These are phyloP conservation scores for Drosophila meridionalis DNA, from an alignment of 2,888 invertebrate genomes.

Conservation along the genomic window DNA sequence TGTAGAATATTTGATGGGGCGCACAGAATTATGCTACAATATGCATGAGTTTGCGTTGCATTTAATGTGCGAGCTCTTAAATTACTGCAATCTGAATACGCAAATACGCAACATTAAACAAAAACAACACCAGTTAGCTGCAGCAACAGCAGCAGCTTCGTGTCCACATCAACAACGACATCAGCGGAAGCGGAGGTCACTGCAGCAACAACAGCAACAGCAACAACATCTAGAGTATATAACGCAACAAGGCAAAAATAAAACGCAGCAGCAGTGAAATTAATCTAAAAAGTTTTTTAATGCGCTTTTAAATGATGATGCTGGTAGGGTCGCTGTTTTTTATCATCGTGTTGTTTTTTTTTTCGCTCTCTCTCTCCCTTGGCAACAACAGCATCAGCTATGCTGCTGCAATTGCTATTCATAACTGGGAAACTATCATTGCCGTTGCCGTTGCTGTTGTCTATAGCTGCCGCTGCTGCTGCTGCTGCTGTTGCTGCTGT, in stretches of 20 bases:
- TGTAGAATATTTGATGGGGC: slow-evolving; percentile 21
- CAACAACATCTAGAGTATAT: slow-evolving; percentile 51
- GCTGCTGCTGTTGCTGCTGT: slow-evolving; percentile 43
- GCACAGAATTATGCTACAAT: slow-evolving; percentile 14
- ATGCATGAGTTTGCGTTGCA: not conserved
- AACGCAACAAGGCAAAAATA: slow-evolving; percentile 53
- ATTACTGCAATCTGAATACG: slow-evolving; percentile 45
- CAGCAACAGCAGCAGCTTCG: slow-evolving; percentile 19
- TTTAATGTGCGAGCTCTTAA: slow-evolving; percentile 54
- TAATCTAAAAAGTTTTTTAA: slow-evolving; percentile 85
- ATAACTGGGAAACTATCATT: slow-evolving; percentile 38
- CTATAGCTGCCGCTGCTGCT: slow-evolving; percentile 22
- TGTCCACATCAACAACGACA: slow-evolving; percentile 8
- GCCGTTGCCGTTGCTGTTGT: slow-evolving; percentile 27
- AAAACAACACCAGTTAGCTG: slow-evolving; percentile 34
- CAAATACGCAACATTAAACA: slow-evolving; percentile 49
- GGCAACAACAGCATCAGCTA: slow-evolving; percentile 4
- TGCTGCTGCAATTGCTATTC: slow-evolving; percentile 30
- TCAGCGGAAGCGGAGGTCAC: not conserved
- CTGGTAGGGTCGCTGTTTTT: slow-evolving; percentile 51
- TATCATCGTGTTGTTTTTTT: slow-evolving; percentile 12
- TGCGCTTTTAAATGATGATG: slow-evolving; percentile 84
- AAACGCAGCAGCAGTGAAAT: slow-evolving; percentile 73
- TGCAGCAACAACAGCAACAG: slow-evolving; percentile 2
- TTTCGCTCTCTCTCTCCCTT: not conserved